Conservation (phyloP, 1,140 invertebrate species). For the Bicyclus anynana region DNA sequence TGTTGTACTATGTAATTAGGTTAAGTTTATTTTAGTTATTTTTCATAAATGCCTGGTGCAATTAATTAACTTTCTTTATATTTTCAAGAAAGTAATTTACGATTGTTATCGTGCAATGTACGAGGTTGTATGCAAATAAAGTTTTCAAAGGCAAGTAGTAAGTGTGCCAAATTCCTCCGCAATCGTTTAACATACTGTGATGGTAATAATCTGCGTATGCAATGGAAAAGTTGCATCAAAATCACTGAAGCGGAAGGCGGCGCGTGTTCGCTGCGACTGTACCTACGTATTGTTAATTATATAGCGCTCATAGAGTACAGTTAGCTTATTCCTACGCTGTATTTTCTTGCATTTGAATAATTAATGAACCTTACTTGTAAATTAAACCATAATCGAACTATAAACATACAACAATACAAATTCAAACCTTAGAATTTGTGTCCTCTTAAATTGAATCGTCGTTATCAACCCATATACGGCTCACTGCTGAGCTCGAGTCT, state of each 20-base stretch:
- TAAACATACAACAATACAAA: too few relatives aligned
- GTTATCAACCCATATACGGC: too few relatives aligned
- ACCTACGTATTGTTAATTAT: constrained; percentile 16
- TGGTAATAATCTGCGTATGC: constrained; percentile 24
- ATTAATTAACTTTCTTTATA: too few relatives aligned
- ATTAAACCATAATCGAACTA: too few relatives aligned
- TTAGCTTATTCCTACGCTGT: constrained; percentile 13
- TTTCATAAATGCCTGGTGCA: too few relatives aligned
- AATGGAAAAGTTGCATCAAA: constrained; percentile 31
- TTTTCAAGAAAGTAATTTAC: too few relatives aligned
- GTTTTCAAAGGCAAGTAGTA: background rate
- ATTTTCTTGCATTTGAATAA: constrained; percentile 1
- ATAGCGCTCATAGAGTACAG: constrained; percentile 17
- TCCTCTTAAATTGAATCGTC: too few relatives aligned
- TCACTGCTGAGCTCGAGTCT: too few relatives aligned
- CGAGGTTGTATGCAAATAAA: background rate
- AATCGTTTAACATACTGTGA: constrained; percentile 3
- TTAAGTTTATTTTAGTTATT: too few relatives aligned
- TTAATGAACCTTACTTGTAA: background rate
- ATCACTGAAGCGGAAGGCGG: constrained; percentile 19
- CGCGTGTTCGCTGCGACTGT: background rate
- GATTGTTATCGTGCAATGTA: too few relatives aligned
- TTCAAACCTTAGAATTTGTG: too few relatives aligned
- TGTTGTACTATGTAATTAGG: too few relatives aligned
- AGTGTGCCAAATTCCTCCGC: constrained; percentile 16